Evolutionary conservation across 2,888 invertebrate genomes (phyloP).

Genomic region (Amblyteles armatorius): DNA sequence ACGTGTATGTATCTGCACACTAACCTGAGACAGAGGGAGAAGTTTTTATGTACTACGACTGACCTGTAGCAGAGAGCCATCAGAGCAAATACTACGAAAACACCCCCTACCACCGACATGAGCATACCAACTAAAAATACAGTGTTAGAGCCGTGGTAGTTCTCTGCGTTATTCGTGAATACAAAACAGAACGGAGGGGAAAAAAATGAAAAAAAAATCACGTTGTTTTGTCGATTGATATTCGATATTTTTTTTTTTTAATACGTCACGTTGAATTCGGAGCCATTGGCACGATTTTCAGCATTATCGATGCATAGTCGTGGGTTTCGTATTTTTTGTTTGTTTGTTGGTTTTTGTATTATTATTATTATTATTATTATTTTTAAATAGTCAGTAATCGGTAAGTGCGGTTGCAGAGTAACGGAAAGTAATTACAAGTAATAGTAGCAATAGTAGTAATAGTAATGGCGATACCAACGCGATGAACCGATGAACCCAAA

Average conservation of each 20-base stretch:
- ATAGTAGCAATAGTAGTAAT: constrained; percentile 18
- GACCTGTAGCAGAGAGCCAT: constrained; percentile 99
- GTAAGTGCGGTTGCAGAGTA: constrained; percentile 10
- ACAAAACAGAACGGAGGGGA: background rate
- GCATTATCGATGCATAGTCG: background rate
- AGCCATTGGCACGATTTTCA: background rate
- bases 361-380: no score
- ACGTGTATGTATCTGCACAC: constrained; percentile 91
- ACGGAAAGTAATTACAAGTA: constrained; percentile 4
- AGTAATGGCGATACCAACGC: constrained; percentile 34
- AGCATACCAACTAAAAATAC: constrained; percentile 98
- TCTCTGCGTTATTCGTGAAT: constrained; percentile 88
- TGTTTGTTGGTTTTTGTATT: background rate
- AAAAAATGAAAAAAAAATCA: constrained; percentile 1
- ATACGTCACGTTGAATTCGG: background rate
- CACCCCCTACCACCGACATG: constrained; percentile 99
- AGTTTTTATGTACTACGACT: constrained; percentile 99
- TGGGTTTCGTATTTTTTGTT: constrained; percentile 6
- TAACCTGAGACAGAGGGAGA: constrained; percentile 99
- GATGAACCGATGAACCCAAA: constrained; percentile 19
- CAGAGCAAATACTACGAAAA: constrained; percentile 99
- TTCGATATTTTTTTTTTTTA: constrained; percentile 1
- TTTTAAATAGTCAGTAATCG: background rate
- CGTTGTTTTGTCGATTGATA: background rate
- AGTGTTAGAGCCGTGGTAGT: constrained; percentile 98